Percentiles rank a stretch among this genome's conserved stretches.
phyloP scores from a whole-genome alignment of 2,797 vertebrate species.

The Balearica regulorum region DNA sequence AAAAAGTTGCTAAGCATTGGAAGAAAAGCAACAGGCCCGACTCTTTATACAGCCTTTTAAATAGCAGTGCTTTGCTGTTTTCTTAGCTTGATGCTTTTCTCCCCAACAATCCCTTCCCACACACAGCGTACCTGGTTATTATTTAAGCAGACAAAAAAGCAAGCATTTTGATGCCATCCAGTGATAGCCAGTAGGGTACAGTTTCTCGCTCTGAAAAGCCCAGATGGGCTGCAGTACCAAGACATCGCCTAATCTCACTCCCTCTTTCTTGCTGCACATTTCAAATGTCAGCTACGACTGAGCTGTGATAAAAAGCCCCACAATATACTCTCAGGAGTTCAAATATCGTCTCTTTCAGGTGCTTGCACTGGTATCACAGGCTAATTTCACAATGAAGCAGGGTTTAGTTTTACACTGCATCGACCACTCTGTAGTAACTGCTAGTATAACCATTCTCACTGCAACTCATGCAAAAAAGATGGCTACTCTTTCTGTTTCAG shows the following conservation, averaged over 20 bases:
- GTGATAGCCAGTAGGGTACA: neutral
- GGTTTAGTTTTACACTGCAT: neutral
- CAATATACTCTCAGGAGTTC: neutral
- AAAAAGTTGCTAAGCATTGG: neutral
- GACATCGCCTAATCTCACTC: neutral
- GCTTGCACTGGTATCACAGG: neutral
- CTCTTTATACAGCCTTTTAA: neutral
- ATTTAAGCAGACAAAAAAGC: constrained; percentile 3
- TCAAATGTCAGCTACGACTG: neutral
- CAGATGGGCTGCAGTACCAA: neutral
- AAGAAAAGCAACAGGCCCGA: neutral
- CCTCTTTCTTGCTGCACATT: neutral
- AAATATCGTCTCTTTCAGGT: neutral
- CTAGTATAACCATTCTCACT: neutral
- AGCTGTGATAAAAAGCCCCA: neutral
- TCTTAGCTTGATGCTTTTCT: neutral
- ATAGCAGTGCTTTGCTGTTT: neutral
- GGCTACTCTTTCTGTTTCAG: neutral
- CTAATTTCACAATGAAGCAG: neutral
- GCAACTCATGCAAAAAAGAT: neutral
- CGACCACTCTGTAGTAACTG: neutral
- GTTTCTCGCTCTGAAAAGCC: neutral
- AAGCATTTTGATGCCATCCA: neutral
- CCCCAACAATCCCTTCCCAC: neutral
- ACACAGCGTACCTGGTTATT: neutral